Base-by-base conservation (phyloP, 1,140 invertebrate genomes). In the Meteorus sp. region DNA sequence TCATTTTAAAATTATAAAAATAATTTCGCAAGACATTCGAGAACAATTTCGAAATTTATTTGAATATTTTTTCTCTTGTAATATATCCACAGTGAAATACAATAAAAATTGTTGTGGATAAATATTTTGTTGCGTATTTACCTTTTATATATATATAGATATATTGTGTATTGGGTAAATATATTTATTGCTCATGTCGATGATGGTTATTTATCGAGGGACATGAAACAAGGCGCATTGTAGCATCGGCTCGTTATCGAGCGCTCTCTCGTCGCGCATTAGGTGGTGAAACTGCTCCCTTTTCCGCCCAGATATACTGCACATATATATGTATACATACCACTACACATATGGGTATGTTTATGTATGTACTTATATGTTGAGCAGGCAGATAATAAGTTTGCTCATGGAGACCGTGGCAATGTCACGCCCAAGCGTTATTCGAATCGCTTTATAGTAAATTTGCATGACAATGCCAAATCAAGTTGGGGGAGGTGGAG, bases 381-480 rank as follows among this genome's bases (percentile, higher is more conserved):
- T 15, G 27, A n/a, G 29, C 13, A 43, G 31, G 2, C 9, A 29
- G 52, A 55, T 43, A 44, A 55, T 43, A 55, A 55, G 37, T 44
- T 44, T 31, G 15, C 25, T 13, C 27, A 17, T 13, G 45, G 23
- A 47, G 44, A 19, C 47, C 47, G 31, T 50, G 20, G 47, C 47
- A 50, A 50, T 50, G 47, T 50, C 47, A 50, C 47, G 47, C 47
- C 47, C 47, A 50, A 45, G 47, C 25, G 29, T 31, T n/a, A n/a
- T n/a, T 50, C 47, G 29, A 50, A 33, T 50, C 13, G 7, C 11
- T 11, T 47, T 20, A 11, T 7, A 11, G 47, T 50, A 13, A 50
- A 71, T 71, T 70, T 70, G 66, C 69, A 71, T 71, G 59, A 71
- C 69, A 71, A 71, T 71, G 62, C 59, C 59, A 61, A 68, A 71